phyloP scores from a whole-genome alignment of 2,797 vertebrate genomes.

The Podarcis lilfordi region DNA sequence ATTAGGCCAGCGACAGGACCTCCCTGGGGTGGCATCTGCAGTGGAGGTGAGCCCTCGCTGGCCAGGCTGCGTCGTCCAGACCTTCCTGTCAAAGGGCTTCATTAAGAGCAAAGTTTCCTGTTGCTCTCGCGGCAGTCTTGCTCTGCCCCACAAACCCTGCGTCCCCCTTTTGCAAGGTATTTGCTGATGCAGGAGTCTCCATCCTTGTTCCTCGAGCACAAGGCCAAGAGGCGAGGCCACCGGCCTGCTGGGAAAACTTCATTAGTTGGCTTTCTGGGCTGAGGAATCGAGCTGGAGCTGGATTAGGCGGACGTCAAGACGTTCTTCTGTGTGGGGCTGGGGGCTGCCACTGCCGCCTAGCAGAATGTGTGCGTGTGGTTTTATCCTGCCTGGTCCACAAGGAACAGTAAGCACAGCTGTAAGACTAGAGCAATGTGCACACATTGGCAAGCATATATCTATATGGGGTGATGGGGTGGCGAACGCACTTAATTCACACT shows the following conservation, averaged over 20 bases:
- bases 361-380: neutral
- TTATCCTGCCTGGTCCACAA: neutral
- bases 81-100: conserved; percentile 61
- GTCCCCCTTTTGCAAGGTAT: conserved; percentile 44
- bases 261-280: conserved; percentile 53
- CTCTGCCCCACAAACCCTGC: conserved; percentile 42
- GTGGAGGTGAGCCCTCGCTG: conserved; percentile 46
- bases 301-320: conserved; percentile 19
- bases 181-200: conserved; percentile 71
- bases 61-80: conserved; percentile 29
- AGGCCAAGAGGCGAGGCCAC: conserved; percentile 47
- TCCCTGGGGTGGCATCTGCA: conserved; percentile 53
- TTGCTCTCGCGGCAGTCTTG: conserved; percentile 58
- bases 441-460: too few species aligned
- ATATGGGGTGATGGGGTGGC: too few species aligned
- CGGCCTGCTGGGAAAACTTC: conserved; percentile 67
- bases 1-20: conserved; percentile 68
- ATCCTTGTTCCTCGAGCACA: neutral
- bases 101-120: conserved; percentile 65
- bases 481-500: too few species aligned
- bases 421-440: neutral
- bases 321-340: fast-evolving
- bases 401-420: too few species aligned
- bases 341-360: neutral
- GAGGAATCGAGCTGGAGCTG: neutral